Percentiles rank a stretch among this genome's conserved stretches.
Evolutionary conservation across 92 coral and sea anemone species (phyloP).

Genomic region (Pocillopora grandis): DNA sequence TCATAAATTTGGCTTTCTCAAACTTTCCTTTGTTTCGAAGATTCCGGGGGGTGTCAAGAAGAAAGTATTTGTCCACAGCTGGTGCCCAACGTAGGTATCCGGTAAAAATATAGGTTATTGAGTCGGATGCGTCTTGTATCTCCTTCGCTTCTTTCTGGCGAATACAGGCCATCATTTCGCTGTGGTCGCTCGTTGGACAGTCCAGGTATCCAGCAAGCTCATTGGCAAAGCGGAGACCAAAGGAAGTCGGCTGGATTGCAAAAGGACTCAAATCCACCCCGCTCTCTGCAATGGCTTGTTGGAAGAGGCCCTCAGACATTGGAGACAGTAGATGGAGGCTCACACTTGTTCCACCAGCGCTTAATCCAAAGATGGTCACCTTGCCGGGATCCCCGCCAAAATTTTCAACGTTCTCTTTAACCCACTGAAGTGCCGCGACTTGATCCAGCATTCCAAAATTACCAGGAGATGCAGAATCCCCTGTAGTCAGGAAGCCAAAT

Average conservation of each 20-base stretch:
- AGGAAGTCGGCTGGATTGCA: conserved; percentile 35
- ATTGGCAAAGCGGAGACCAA: conserved; percentile 36
- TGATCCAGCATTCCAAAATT: conserved; percentile 86
- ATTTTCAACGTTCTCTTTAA: conserved; percentile 58
- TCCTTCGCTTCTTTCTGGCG: conserved; percentile 28
- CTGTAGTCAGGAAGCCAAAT: conserved; percentile 62
- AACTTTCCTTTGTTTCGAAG: conserved; percentile 32
- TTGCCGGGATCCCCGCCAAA: conserved; percentile 78
- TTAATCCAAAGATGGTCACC: conserved; percentile 82
- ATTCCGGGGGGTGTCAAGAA: conserved; percentile 39
- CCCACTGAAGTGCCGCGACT: conserved; percentile 74
- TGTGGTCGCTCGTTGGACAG: conserved; percentile 26
- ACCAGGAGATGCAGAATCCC: conserved; percentile 52
- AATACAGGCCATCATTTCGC: conserved; percentile 32
- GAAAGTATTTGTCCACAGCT: conserved; percentile 53
- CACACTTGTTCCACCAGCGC: conserved; percentile 85
- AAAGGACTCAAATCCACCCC: conserved; percentile 52
- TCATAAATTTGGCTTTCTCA: conserved; percentile 38
- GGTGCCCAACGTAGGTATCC: conserved; percentile 32
- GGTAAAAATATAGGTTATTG: background rate
- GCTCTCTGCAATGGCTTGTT: conserved; percentile 72
- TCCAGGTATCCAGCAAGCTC: conserved; percentile 37
- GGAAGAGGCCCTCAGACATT: conserved; percentile 67
- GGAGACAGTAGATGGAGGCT: conserved; percentile 69
- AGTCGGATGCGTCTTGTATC: conserved; percentile 7